A percentile compares a stretch with the other conserved stretches of the same genome.
Conservation (phyloP, 2,888 invertebrate genomes). For the Pediacus dermestoides region DNA sequence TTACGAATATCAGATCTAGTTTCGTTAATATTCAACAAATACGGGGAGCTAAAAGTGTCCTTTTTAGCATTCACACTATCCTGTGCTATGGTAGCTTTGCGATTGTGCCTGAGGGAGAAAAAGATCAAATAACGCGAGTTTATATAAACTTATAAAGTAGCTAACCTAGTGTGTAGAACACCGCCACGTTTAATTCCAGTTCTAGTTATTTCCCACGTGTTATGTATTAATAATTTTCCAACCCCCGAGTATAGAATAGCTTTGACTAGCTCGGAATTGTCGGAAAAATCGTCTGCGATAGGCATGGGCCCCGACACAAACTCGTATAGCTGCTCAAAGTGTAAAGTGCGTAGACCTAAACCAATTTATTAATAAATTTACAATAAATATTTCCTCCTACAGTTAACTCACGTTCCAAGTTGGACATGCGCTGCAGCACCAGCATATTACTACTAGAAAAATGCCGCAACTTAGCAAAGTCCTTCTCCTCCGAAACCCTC, state of each 20-base stretch:
- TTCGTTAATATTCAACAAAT: slow-evolving; percentile 58
- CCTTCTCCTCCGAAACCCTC: slow-evolving; percentile 36
- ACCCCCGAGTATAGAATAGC: slow-evolving; percentile 59
- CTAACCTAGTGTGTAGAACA: slow-evolving; percentile 1
- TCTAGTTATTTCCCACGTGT: slow-evolving; percentile 53
- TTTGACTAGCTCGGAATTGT: slow-evolving; percentile 57
- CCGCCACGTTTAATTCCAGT: slow-evolving; percentile 55
- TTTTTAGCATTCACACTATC: slow-evolving; percentile 64
- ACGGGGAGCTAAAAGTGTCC: slow-evolving; percentile 47
- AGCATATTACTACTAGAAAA: too few species aligned
- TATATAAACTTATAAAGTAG: slow-evolving; percentile 5
- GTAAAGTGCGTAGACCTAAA: slow-evolving; percentile 56
- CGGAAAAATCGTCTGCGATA: slow-evolving; percentile 49
- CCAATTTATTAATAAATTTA: slow-evolving; percentile 27
- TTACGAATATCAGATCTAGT: slow-evolving; percentile 56
- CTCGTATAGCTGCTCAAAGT: slow-evolving; percentile 54
- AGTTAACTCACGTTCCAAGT: too few species aligned
- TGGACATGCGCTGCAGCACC: too few species aligned
- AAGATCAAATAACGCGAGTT: slow-evolving; percentile 11
- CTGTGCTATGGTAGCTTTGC: slow-evolving; percentile 56
- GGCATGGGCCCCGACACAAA: slow-evolving; percentile 45
- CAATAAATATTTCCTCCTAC: too few species aligned
- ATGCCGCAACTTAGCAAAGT: too few species aligned
- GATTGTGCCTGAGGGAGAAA: slow-evolving; percentile 51
- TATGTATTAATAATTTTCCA: slow-evolving; percentile 54